phyloP scores from a whole-genome alignment of 92 coral and sea anemone genomes.

The Parazoanthus atlanticus region DNA sequence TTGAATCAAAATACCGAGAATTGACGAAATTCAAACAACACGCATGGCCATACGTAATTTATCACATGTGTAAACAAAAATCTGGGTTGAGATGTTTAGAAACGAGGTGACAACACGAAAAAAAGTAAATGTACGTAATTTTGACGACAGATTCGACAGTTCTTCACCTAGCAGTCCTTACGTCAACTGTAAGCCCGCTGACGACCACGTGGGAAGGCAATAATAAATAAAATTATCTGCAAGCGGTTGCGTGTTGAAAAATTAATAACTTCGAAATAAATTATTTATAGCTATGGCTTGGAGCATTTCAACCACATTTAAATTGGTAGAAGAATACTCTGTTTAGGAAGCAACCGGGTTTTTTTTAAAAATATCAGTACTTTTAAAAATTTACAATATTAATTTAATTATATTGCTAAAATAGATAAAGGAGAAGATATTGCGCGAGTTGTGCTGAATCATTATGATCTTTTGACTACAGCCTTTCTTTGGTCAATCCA shows the following conservation, averaged over 20 bases:
- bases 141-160: background rate
- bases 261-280: background rate
- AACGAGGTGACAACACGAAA: background rate
- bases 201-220: background rate
- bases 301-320: background rate
- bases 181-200: background rate
- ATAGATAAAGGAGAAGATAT: background rate
- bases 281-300: background rate
- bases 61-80: background rate
- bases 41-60: background rate
- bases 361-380: no score
- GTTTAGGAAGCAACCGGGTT: no score
- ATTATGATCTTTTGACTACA: no score
- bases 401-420: background rate
- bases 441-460: background rate
- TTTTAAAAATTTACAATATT: no score
- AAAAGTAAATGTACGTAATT: background rate
- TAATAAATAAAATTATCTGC: background rate
- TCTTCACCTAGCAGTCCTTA: background rate
- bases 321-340: background rate
- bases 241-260: background rate
- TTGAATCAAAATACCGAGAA: no score
- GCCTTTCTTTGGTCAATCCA: background rate
- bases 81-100: background rate
- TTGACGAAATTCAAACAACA: background rate